phyloP scores from a whole-genome alignment of 2,113 vertebrate species.

The Eurystomus gularis region DNA sequence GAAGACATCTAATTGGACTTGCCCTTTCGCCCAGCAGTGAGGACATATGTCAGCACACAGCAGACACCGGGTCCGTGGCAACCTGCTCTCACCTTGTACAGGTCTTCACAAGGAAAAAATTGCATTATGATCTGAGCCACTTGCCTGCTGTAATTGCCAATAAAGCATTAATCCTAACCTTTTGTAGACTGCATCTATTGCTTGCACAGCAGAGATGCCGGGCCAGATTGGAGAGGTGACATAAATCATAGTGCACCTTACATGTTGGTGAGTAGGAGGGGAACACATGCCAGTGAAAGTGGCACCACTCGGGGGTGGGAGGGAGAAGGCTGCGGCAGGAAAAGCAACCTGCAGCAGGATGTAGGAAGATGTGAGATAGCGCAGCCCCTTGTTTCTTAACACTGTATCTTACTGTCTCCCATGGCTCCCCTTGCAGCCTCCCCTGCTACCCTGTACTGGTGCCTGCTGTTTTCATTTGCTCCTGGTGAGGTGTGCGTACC shows the following conservation, averaged over 20 bases:
- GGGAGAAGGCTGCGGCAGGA: background rate
- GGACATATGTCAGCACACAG: background rate
- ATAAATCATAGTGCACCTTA: background rate
- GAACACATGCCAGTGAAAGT: background rate
- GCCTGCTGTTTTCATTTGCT: background rate
- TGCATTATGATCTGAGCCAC: background rate
- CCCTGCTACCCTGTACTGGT: background rate
- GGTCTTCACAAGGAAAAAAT: background rate
- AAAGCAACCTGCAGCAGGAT: constrained; percentile 1
- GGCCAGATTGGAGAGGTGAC: background rate
- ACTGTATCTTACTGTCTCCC: background rate
- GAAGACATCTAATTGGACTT: constrained; percentile 17
- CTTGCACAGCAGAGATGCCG: background rate
- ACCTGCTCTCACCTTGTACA: background rate
- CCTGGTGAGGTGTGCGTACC: fast-evolving
- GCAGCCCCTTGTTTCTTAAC: background rate
- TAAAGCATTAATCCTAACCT: constrained; percentile 15
- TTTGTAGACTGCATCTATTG: background rate
- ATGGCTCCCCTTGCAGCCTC: background rate
- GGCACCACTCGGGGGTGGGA: background rate
- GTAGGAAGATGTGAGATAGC: constrained; percentile 22
- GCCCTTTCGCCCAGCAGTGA: constrained; percentile 40
- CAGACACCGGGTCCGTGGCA: background rate
- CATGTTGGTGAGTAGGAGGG: background rate
- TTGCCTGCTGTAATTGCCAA: background rate